Evolutionary conservation across 2,888 invertebrate genomes (phyloP).

Genomic region (Cataglyphis livida): DNA sequence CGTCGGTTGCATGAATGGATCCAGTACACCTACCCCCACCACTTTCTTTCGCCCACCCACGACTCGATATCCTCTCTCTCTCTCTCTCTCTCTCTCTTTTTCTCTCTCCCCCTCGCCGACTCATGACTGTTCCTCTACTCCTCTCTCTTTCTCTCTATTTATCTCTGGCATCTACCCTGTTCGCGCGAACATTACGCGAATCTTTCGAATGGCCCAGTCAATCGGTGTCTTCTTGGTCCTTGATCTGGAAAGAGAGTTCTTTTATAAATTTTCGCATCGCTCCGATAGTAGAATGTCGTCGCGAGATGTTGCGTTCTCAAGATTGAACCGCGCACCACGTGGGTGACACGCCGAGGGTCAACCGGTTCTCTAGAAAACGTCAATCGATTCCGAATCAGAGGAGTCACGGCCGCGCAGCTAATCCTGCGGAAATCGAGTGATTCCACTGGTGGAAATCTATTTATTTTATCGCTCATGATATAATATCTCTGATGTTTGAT

Average conservation of each 20-base stretch:
- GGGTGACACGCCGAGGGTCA: conserved; percentile 2
- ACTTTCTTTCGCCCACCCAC: conserved; percentile 74
- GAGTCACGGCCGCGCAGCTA: background rate
- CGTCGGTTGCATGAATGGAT: conserved; percentile 75
- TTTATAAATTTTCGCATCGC: conserved; percentile 6
- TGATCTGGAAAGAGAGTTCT: conserved; percentile 17
- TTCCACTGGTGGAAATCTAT: background rate
- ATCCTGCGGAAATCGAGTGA: background rate
- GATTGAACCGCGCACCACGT: background rate
- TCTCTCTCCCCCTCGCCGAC: background rate
- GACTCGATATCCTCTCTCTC: conserved; percentile 55
- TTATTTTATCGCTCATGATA: background rate
- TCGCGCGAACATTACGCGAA: conserved; percentile 29
- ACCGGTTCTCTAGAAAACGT: conserved; percentile 8
- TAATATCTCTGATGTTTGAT: background rate
- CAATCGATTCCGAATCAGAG: background rate
- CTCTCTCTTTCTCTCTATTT: conserved; percentile 16
- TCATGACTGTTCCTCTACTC: conserved; percentile 22
- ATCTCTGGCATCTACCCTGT: conserved; percentile 38
- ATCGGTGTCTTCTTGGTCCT: conserved; percentile 50
- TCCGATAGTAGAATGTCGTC: background rate
- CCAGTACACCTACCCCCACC: conserved; percentile 72
- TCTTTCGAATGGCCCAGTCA: conserved; percentile 47
- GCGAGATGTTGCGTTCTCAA: background rate
- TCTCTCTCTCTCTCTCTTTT: conserved; percentile 21